These are phyloP conservation scores for Diaprepes abbreviatus DNA, from an alignment of 2,888 invertebrate species.

Conservation along the genomic window DNA sequence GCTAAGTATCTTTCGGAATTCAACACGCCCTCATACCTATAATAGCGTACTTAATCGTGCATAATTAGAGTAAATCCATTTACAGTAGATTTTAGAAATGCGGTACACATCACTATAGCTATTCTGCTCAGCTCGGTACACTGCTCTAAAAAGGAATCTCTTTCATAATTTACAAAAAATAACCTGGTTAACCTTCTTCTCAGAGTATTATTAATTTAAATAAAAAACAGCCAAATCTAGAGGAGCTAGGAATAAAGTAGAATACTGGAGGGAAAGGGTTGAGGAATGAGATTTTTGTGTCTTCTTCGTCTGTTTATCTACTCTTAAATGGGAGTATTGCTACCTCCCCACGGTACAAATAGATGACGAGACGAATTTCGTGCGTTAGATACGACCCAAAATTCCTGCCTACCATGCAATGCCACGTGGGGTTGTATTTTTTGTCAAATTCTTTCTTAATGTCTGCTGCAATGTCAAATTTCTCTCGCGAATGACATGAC, in stretches of 20 bases:
- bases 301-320: constrained; percentile 77
- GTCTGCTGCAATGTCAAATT: constrained; percentile 98
- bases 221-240: constrained; percentile 49
- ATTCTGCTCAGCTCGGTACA: background rate
- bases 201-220: constrained; percentile 32
- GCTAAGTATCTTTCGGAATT: no score
- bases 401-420: constrained; percentile 98
- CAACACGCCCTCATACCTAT: no score
- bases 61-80: no score
- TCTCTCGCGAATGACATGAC: no score
- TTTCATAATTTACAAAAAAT: constrained; percentile 24
- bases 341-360: constrained; percentile 99
- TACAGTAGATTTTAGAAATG: no score
- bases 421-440: constrained; percentile 99
- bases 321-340: constrained; percentile 99
- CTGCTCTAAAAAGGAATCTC: background rate
- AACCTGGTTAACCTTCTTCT: constrained; percentile 24
- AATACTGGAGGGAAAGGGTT: constrained; percentile 43
- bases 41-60: no score
- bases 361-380: constrained; percentile 99
- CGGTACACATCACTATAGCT: background rate
- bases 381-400: constrained; percentile 99
- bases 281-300: constrained; percentile 43
- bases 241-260: constrained; percentile 5
- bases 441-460: constrained; percentile 99